Percentiles rank a stretch among this genome's conserved stretches.
Conservation (phyloP, 2,113 vertebrate species). For the Chaetodon trifascialis region DNA sequence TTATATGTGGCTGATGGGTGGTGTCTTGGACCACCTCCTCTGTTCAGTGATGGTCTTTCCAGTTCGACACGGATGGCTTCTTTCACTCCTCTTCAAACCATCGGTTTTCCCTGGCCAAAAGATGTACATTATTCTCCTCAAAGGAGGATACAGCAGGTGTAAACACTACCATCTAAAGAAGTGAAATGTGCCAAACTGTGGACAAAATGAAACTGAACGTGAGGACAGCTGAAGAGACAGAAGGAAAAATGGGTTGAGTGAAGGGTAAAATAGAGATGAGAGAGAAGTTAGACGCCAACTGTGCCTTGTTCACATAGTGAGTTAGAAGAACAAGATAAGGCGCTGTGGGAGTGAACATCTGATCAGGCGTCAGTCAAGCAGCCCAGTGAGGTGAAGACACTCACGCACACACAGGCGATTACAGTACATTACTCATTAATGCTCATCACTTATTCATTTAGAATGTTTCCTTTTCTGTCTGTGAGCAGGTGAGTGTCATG, state of each 20-base stretch:
- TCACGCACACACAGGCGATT: background rate
- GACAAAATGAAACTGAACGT: background rate
- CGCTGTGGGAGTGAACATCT: constrained; percentile 6
- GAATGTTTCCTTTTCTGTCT: background rate
- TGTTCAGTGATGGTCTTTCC: too few relatives aligned
- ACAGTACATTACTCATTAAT: background rate
- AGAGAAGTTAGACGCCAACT: background rate
- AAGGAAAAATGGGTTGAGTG: background rate
- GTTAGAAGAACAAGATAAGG: background rate
- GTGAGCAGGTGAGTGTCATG: background rate
- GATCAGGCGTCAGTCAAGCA: constrained; percentile 8
- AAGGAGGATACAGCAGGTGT: background rate
- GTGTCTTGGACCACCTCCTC: too few relatives aligned
- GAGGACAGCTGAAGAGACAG: background rate
- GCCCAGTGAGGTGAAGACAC: background rate
- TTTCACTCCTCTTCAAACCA: too few relatives aligned
- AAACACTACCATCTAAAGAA: background rate
- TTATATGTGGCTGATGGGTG: too few relatives aligned
- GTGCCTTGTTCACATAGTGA: background rate
- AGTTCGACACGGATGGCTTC: too few relatives aligned
- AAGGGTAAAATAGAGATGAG: background rate
- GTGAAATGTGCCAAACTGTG: background rate
- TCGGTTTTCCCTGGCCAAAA: too few relatives aligned
- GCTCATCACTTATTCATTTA: constrained; percentile 4
- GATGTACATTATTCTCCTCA: too few relatives aligned